Evolutionary conservation across 2,888 invertebrate genomes (phyloP).

Genomic region (Meta bourneti): DNA sequence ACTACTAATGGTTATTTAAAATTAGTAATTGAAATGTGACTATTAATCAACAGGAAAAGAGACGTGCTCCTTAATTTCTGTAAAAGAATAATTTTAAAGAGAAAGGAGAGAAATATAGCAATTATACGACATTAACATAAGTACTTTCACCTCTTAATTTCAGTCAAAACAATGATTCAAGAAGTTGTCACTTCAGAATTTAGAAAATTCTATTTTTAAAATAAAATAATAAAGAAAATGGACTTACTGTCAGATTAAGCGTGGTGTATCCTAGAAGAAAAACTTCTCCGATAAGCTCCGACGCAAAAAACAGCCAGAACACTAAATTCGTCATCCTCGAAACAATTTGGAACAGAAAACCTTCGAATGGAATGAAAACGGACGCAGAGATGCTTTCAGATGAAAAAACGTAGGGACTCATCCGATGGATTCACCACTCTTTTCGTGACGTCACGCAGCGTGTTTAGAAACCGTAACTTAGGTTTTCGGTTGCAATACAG

Average conservation of each 20-base stretch:
- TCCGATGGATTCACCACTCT: background rate
- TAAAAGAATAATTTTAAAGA: too few relatives aligned
- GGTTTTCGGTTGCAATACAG: background rate
- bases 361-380: background rate
- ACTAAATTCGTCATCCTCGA: conserved; percentile 6
- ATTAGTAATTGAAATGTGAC: too few relatives aligned
- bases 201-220: too few relatives aligned
- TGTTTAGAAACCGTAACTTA: conserved; percentile 42
- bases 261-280: conserved; percentile 5
- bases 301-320: background rate
- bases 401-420: conserved; percentile 10
- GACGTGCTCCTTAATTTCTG: too few relatives aligned
- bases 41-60: too few relatives aligned
- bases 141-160: too few relatives aligned
- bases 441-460: conserved; percentile 49
- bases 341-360: background rate
- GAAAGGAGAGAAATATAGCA: too few relatives aligned
- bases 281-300: background rate
- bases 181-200: too few relatives aligned
- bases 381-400: background rate
- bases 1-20: too few relatives aligned
- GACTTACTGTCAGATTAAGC: background rate
- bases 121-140: too few relatives aligned
- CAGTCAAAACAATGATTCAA: too few relatives aligned
- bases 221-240: too few relatives aligned